phyloP scores from a whole-genome alignment of 1,140 invertebrate species.

The Elymnias hypermnestra region DNA sequence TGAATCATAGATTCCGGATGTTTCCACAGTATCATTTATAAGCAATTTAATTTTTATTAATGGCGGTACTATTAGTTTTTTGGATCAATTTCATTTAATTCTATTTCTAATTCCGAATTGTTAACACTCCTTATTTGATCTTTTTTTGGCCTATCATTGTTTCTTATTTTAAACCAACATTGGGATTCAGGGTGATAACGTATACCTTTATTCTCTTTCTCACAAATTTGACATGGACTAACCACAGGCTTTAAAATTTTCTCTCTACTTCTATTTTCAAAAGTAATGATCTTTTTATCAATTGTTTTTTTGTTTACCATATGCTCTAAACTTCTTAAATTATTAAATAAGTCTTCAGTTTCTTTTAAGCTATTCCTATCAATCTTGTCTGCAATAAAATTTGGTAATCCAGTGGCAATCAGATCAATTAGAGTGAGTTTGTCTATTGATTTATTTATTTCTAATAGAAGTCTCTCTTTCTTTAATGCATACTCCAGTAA shows the following conservation, averaged over 20 bases:
- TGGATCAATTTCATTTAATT: conserved; percentile 25
- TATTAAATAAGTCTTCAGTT: conserved; percentile 33
- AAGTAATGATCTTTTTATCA: conserved; percentile 20
- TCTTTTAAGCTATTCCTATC: conserved; percentile 24
- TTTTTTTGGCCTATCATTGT: background rate
- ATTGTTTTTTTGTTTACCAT: conserved; percentile 24
- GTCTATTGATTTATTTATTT: conserved; percentile 2
- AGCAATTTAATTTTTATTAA: conserved; percentile 21
- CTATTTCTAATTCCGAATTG: conserved; percentile 28
- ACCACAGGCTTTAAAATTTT: conserved; percentile 20
- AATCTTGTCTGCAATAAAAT: conserved; percentile 29
- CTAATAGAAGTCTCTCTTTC: no score
- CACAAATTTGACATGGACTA: conserved; percentile 28
- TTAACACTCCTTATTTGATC: conserved; percentile 20
- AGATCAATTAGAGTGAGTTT: conserved; percentile 28
- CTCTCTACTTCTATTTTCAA: conserved; percentile 9
- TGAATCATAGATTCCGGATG: conserved; percentile 23
- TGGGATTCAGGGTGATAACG: conserved; percentile 26
- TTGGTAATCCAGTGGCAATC: conserved; percentile 28
- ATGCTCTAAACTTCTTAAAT: conserved; percentile 30
- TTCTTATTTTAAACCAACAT: conserved; percentile 28
- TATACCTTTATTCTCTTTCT: conserved; percentile 25
- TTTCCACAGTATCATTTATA: conserved; percentile 23
- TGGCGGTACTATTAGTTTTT: conserved; percentile 27
- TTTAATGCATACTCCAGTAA: no score